Evolutionary conservation across 2,888 invertebrate genomes (phyloP).

Genomic region (Drosophila setosimentum): DNA sequence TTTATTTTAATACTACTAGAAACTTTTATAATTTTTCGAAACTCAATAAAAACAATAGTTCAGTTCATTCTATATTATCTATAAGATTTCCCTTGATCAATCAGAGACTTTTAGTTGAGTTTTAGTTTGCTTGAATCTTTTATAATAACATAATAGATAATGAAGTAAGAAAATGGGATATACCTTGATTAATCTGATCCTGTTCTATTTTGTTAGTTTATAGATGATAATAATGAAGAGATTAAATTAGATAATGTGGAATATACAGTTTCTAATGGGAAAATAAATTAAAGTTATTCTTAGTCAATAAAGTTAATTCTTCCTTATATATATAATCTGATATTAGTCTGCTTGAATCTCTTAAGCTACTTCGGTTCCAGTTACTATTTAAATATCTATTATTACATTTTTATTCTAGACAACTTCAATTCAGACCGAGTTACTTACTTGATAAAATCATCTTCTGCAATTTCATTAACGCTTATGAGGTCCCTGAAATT

Average conservation of each 20-base stretch:
- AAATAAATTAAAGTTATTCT: too few species aligned
- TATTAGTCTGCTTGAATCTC: too few species aligned
- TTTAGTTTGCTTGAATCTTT: not conserved
- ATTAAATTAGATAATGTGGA: too few species aligned
- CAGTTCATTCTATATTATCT: not conserved
- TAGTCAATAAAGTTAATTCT: too few species aligned
- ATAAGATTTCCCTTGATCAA: rapidly evolving
- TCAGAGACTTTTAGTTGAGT: not conserved
- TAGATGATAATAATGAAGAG: not conserved
- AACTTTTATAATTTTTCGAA: rapidly evolving
- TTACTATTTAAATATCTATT: not conserved
- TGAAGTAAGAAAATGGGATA: too few species aligned
- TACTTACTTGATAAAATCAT: not conserved
- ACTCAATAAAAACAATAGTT: rapidly evolving
- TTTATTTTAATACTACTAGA: not conserved
- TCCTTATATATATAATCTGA: too few species aligned
- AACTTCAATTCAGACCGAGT: not conserved
- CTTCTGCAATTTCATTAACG: not conserved
- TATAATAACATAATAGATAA: not conserved
- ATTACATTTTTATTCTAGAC: not conserved
- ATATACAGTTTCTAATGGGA: too few species aligned
- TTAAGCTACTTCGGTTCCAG: too few species aligned
- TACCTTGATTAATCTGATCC: too few species aligned
- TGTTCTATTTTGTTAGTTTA: not conserved
- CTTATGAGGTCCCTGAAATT: not conserved